Percentiles rank a stretch among this genome's conserved stretches.
Evolutionary conservation across 2,888 invertebrate genomes (phyloP).

Genomic region (Aquatica leii): DNA sequence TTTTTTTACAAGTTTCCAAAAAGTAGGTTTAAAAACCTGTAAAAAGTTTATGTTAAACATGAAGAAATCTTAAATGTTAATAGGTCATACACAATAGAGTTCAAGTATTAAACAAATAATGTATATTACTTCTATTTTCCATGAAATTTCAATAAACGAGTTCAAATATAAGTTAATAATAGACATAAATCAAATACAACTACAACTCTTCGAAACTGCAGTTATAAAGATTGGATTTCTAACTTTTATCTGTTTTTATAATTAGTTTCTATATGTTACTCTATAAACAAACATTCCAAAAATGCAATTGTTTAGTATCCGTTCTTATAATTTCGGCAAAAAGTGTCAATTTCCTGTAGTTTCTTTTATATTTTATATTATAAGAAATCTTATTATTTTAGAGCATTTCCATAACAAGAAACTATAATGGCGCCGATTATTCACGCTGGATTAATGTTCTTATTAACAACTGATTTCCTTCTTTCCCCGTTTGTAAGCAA

Average conservation of each 20-base stretch:
- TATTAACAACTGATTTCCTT: slow-evolving; percentile 23
- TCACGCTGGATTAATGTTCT: slow-evolving; percentile 14
- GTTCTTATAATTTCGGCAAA: too few species aligned
- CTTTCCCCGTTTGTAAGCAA: background rate
- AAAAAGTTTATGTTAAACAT: too few species aligned
- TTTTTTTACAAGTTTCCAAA: too few species aligned
- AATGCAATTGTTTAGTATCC: too few species aligned
- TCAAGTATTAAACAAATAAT: background rate
- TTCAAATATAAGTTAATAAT: background rate
- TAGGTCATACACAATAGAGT: background rate
- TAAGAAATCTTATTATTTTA: too few species aligned
- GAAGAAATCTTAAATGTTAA: background rate
- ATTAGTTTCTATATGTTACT: too few species aligned
- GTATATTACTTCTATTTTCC: background rate
- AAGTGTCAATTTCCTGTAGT: too few species aligned
- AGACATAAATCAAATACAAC: slow-evolving; percentile 14
- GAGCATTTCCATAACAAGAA: too few species aligned
- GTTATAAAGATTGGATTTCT: background rate
- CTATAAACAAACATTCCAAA: too few species aligned
- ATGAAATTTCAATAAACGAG: slow-evolving; percentile 13
- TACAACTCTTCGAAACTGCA: background rate
- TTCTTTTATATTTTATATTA: too few species aligned
- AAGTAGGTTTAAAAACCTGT: too few species aligned
- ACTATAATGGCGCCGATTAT: slow-evolving; percentile 9
- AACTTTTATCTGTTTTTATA: too few species aligned